Base-by-base conservation (phyloP, 2,113 vertebrate species). In the Crypturellus undulatus region DNA sequence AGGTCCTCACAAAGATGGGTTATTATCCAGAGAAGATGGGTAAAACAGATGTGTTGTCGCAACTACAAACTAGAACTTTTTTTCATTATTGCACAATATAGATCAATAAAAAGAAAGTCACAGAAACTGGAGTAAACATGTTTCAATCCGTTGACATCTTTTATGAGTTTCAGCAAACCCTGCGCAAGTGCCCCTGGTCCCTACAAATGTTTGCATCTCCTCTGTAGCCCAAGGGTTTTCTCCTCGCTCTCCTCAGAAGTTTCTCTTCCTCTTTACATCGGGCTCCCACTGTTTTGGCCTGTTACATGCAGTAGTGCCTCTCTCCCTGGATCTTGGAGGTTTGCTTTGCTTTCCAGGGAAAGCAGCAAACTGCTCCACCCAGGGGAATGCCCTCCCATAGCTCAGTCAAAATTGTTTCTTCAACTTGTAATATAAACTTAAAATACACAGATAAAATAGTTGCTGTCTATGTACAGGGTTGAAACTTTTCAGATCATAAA, bases 21-120 rank as follows among this genome's bases (percentile, higher is more conserved):
- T 2, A 15, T 84, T 30, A 2, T 1, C 22, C n/a, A 34, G 38
- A 45, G 54, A 2, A n/a, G 5, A 24, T 26, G 2, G 1, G 7
- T 84, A 58, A 76, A 89, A 62, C 7, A 34, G 5, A 63, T 26
- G 6, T 28, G 6, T 26, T 11, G 10, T 70, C 76, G 38, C 16
- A 71, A 59, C 9, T 14, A 45, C 25, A 69, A 84, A 22, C 49
- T 63, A 54, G 42, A 63, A 63, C 34, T 38, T 72, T 72, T 7
- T 7, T 18, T 34, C 7, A 9, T 49, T 79, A 21, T 6, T 24
- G 43, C 18, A 34, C 1, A 79, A 6, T 8, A 26, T 45, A 24
- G 64, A 30, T 72, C 42, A 67, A 59, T 8, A 19, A 12, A 5
- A 3, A 3, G 51, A 3, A 92, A 71, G 4, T 67, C 30, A 9